Base-by-base conservation (phyloP, 2,113 vertebrate species). In the Bufo bufo region DNA sequence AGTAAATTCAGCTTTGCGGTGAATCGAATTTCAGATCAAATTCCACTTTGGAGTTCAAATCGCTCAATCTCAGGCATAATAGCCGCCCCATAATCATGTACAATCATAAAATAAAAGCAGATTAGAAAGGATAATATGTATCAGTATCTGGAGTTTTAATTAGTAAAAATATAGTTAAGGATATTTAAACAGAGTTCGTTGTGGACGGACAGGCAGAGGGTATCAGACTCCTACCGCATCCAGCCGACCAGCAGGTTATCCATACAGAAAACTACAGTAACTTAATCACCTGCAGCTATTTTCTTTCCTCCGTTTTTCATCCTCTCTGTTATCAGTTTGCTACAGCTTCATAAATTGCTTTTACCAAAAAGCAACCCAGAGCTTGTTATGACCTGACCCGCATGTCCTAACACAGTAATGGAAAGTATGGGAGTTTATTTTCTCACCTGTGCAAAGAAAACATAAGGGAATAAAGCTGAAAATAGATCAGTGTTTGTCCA, bases 321-420 rank as follows among this genome's bases (percentile, higher is more conserved):
- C 43, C 77, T 79, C 23, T 33, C 14, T 49, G 16, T 79, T 80
- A 59, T 59, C 50, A 77, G 43, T 20, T 49, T 80, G 20, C 54
- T 45, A 7, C 56, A 43, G 78, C 5, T 58, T 80, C 78, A 80
- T n/a, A 23, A 80, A 80, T 80, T 80, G 78, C 78, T 59, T 80
- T 80, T 58, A 79, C 50, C 52, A 23, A 47, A 33, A 58, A 56
- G 50, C 23, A 56, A 47, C 19, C 7, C n/a, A 17, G 54, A 80
- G 56, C 54, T 80, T 45, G 23, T 58, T 33, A 8, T 20, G 72
- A 49, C 72, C 47, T 50, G 45, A 75, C 45, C 72, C 14, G 3
- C 72, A 50, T 7, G 16, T 75, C 47, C 45, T 50, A 9, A 50
- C 45, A 20, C 6, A 75, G 47, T 75, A 50, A 20, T 75, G 16